A percentile compares a stretch with the other conserved stretches of the same genome.
These are phyloP conservation scores for Montipora cactus DNA, from an alignment of 64 coral and sea anemone genomes.

Conservation along the genomic window DNA sequence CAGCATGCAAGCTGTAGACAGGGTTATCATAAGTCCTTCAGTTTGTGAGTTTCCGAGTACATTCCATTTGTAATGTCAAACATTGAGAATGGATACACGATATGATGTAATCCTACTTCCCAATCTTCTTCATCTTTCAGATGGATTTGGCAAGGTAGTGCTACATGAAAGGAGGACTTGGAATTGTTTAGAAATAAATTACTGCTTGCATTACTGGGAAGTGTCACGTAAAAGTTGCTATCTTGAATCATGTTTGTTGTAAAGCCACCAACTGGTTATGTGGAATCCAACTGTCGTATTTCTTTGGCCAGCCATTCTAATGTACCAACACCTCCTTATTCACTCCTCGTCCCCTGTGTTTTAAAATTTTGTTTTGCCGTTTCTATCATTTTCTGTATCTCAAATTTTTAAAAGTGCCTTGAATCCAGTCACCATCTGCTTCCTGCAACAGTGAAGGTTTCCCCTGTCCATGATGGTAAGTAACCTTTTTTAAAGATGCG, in stretches of 20 bases:
- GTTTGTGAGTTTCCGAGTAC: not conserved
- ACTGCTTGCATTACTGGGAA: not conserved
- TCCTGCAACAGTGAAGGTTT: conserved; percentile 50
- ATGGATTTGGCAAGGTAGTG: not conserved
- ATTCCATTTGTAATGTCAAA: not conserved
- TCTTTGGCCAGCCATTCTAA: not conserved
- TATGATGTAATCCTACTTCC: not conserved
- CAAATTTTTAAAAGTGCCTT: conserved; percentile 42
- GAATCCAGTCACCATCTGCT: conserved; percentile 2
- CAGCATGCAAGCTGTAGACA: not conserved
- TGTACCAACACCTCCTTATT: conserved; percentile 14
- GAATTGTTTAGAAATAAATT: not conserved
- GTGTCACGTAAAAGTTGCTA: not conserved
- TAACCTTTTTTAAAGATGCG: too few relatives aligned
- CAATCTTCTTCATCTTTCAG: not conserved
- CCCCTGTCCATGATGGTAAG: conserved; percentile 1
- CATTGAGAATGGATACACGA: not conserved
- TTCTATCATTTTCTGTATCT: not conserved
- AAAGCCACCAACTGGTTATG: not conserved
- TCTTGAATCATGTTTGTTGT: not conserved
- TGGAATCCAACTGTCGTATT: not conserved
- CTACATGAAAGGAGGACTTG: not conserved
- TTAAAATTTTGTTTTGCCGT: not conserved
- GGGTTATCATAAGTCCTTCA: not conserved
- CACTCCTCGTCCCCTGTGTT: not conserved